Conservation (phyloP, 2,888 invertebrate genomes). For the Eustalomyia histrio region DNA sequence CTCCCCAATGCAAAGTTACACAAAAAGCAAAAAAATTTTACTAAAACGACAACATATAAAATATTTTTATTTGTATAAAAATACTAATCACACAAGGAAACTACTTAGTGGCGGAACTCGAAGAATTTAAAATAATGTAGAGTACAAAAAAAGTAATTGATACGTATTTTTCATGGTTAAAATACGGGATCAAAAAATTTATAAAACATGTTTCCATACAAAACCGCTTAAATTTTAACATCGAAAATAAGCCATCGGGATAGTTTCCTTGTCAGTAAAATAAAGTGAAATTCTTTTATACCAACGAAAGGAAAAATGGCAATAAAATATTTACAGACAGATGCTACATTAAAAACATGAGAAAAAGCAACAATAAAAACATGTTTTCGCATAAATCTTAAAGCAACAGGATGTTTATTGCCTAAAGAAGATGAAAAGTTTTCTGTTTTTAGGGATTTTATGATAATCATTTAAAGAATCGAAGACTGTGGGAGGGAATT, state of each 20-base stretch:
- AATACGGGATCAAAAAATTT: too few relatives aligned
- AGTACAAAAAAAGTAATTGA: too few relatives aligned
- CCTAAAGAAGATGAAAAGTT: conserved; percentile 10
- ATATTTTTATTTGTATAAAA: not conserved
- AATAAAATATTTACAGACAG: conserved; percentile 51
- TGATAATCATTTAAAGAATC: conserved; percentile 22
- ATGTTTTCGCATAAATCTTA: not conserved
- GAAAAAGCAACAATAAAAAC: conserved; percentile 2
- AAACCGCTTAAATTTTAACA: too few relatives aligned
- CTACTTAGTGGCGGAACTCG: too few relatives aligned
- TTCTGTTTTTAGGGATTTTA: conserved; percentile 3
- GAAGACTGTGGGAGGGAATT: not conserved
- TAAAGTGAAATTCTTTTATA: conserved; percentile 8
- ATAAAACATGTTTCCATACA: too few relatives aligned
- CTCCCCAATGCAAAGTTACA: conserved; percentile 41
- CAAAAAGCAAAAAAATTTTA: conserved; percentile 6
- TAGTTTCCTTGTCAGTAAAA: too few relatives aligned
- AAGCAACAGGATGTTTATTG: conserved; percentile 53
- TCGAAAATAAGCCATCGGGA: too few relatives aligned
- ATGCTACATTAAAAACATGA: conserved; percentile 17
- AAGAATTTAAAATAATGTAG: too few relatives aligned
- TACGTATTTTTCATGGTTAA: too few relatives aligned
- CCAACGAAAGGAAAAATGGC: conserved; percentile 26
- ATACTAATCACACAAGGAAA: too few relatives aligned
- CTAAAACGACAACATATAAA: conserved; percentile 12